phyloP scores from a whole-genome alignment of 2,113 vertebrate species.

The Limnothrissa miodon region DNA sequence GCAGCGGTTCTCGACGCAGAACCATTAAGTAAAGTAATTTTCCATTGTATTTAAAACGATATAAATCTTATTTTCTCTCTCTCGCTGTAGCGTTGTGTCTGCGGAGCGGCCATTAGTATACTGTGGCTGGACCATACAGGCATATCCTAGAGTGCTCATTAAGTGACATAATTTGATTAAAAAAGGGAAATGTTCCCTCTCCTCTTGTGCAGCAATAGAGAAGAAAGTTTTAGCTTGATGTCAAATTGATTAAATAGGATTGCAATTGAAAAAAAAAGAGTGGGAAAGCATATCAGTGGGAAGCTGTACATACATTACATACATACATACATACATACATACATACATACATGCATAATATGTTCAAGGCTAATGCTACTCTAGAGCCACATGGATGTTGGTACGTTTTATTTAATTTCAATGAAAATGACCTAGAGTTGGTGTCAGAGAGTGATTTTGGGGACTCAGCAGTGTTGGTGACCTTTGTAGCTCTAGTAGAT shows the following conservation, averaged over 20 bases:
- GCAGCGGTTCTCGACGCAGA: not conserved
- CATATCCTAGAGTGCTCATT: constrained; percentile 58
- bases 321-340: no score
- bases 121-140: constrained; percentile 49
- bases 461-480: constrained; percentile 8
- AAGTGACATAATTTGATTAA: constrained; percentile 59
- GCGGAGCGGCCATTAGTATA: constrained; percentile 51
- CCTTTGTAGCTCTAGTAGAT: not conserved
- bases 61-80: not conserved
- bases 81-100: not conserved
- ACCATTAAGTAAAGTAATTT: constrained; percentile 8
- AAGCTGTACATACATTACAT: not conserved
- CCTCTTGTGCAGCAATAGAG: not conserved
- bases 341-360: no score
- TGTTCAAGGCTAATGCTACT: not conserved
- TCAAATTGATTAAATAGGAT: not conserved
- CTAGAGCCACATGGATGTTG: not conserved
- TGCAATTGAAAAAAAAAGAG: constrained; percentile 13
- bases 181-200: constrained; percentile 29
- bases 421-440: not conserved
- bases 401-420: not conserved
- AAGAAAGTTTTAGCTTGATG: not conserved
- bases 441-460: not conserved
- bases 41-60: constrained; percentile 27
- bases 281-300: constrained; percentile 48